These are phyloP conservation scores for Embiotoca jacksoni DNA, from an alignment of 2,113 vertebrate genomes.

Conservation along the genomic window DNA sequence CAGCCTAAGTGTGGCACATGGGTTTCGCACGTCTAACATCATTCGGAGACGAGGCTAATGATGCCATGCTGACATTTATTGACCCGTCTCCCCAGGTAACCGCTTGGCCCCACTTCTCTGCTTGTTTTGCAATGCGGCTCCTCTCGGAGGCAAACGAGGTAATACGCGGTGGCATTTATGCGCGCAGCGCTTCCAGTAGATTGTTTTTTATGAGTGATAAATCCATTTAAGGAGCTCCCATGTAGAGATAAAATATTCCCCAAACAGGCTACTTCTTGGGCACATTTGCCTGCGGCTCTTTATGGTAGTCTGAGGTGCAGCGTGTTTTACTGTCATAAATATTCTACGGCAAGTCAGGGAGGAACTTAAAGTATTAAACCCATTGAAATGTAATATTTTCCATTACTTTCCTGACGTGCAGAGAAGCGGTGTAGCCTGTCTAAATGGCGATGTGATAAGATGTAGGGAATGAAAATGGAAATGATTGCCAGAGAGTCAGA, in stretches of 20 bases:
- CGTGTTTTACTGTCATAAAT: conserved; percentile 68
- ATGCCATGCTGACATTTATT: conserved; percentile 73
- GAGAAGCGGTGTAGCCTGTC: conserved; percentile 40
- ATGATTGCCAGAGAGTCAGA: conserved; percentile 1
- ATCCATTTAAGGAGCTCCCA: conserved; percentile 69
- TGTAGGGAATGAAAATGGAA: conserved; percentile 23
- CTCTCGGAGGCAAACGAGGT: conserved; percentile 38
- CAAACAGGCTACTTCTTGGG: conserved; percentile 47
- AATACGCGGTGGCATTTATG: conserved; percentile 54
- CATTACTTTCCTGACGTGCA: conserved; percentile 25
- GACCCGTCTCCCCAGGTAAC: conserved; percentile 67
- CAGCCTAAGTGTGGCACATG: conserved; percentile 9
- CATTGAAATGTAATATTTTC: conserved; percentile 62
- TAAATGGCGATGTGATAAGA: conserved; percentile 36
- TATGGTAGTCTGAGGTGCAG: conserved; percentile 51
- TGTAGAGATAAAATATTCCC: conserved; percentile 60
- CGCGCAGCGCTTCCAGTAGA: conserved; percentile 36
- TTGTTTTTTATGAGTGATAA: conserved; percentile 74
- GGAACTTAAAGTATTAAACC: conserved; percentile 54
- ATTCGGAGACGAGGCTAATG: conserved; percentile 62
- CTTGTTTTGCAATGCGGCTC: conserved; percentile 46
- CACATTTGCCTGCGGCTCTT: conserved; percentile 53
- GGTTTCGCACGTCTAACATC: conserved; percentile 19
- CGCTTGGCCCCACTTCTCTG: conserved; percentile 18
- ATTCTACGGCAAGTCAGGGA: conserved; percentile 50